Percentiles rank a stretch among this genome's conserved stretches.
Conservation (phyloP, 1,140 invertebrate genomes). For the Drosophila ambigua region DNA sequence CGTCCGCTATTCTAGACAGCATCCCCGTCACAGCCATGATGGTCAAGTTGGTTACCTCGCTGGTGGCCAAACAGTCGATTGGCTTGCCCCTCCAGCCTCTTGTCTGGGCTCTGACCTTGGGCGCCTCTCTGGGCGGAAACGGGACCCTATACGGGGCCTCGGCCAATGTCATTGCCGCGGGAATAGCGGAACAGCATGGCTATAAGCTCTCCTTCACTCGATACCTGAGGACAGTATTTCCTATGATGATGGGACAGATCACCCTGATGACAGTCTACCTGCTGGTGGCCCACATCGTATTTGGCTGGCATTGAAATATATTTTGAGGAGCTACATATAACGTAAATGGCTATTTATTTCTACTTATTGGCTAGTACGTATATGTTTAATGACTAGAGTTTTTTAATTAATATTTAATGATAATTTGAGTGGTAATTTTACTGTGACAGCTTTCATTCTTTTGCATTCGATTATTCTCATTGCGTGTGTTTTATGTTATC, state of each 20-base stretch:
- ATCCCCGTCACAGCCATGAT: constrained; percentile 93
- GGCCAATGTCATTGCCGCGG: constrained; percentile 92
- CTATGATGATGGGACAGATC: constrained; percentile 89
- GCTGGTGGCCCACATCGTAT: constrained; percentile 87
- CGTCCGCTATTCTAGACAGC: constrained; percentile 92
- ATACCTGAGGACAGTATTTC: constrained; percentile 87
- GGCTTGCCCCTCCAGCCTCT: constrained; percentile 88
- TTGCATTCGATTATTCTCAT: constrained; percentile 25
- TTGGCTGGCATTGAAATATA: constrained; percentile 86
- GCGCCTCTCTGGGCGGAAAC: constrained; percentile 92
- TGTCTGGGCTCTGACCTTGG: constrained; percentile 90
- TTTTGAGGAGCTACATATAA: not conserved
- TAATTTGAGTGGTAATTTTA: constrained; percentile 9
- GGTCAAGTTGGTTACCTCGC: constrained; percentile 88
- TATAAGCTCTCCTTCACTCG: constrained; percentile 89
- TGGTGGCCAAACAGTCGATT: constrained; percentile 87
- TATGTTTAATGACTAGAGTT: too few relatives aligned
- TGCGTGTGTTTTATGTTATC: constrained; percentile 16
- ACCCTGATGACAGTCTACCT: constrained; percentile 88
- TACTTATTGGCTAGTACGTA: too few relatives aligned
- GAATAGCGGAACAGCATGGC: constrained; percentile 92
- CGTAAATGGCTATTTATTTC: too few relatives aligned
- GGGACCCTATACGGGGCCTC: constrained; percentile 93
- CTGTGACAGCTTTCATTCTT: constrained; percentile 10
- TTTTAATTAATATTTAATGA: constrained; percentile 2